phyloP scores from a whole-genome alignment of 2,113 vertebrate species.

The Mus spicilegus region DNA sequence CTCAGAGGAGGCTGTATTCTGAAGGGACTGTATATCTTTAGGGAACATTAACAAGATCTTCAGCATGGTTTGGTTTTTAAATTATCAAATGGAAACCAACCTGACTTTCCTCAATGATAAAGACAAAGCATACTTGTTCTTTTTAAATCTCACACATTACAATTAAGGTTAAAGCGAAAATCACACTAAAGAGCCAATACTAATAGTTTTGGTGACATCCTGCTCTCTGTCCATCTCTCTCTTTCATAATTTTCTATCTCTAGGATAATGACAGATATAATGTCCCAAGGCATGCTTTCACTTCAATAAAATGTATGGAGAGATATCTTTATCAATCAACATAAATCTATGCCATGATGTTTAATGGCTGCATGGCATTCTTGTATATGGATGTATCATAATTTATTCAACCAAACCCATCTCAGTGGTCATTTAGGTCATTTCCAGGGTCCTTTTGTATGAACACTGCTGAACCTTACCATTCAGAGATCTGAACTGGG shows the following conservation, averaged over 20 bases:
- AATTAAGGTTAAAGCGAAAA: conserved; percentile 43
- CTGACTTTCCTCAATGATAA: not conserved
- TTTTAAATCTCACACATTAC: conserved; percentile 1
- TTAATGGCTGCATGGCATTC: conserved; percentile 64
- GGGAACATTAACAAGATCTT: not conserved
- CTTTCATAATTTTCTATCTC: conserved; percentile 37
- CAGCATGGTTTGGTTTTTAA: not conserved
- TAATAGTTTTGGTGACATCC: conserved; percentile 7
- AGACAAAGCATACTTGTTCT: not conserved
- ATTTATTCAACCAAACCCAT: conserved; percentile 51
- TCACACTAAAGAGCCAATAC: not conserved
- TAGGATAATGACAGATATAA: conserved; percentile 37
- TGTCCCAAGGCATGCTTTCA: conserved; percentile 38
- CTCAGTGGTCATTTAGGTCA: conserved; percentile 17
- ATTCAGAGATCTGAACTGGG: not conserved
- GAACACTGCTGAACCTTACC: not conserved
- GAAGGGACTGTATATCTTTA: not conserved
- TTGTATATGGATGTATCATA: conserved; percentile 38
- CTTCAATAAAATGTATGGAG: conserved; percentile 45
- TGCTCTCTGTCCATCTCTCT: not conserved
- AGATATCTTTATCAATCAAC: conserved; percentile 63
- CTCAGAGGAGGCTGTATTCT: not conserved
- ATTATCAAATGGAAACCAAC: not conserved
- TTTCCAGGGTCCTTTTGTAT: conserved; percentile 15
- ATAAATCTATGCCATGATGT: conserved; percentile 73